Evolutionary conservation across 64 coral and sea anemone genomes (phyloP).

Genomic region (Montipora foliosa): DNA sequence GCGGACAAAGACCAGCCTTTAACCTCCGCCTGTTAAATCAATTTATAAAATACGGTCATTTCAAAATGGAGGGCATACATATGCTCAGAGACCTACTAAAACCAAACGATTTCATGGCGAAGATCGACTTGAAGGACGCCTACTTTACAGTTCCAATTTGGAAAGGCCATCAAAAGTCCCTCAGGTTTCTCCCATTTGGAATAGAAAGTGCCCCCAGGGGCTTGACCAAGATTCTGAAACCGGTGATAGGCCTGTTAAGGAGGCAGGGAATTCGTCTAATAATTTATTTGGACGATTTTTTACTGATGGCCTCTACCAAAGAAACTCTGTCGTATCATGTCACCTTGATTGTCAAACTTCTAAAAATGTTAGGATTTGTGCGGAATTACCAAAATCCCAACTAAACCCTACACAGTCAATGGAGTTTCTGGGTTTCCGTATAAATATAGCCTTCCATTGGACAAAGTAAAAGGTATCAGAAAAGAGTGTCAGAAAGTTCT

Average conservation of each 20-base stretch:
- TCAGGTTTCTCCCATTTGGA: conserved; percentile 24
- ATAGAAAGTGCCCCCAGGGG: conserved; percentile 34
- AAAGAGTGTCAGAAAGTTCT: not conserved
- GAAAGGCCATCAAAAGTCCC: conserved; percentile 15
- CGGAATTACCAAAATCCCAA: not conserved
- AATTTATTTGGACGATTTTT: not conserved
- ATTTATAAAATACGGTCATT: conserved; percentile 60
- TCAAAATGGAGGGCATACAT: conserved; percentile 67
- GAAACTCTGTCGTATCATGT: not conserved
- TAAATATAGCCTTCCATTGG: not conserved
- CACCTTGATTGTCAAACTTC: not conserved
- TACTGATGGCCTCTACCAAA: not conserved
- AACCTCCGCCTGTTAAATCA: conserved; percentile 49
- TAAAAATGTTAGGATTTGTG: not conserved
- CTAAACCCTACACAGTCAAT: not conserved
- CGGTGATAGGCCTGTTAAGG: conserved; percentile 25
- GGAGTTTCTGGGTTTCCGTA: not conserved
- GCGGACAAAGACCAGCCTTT: conserved; percentile 46
- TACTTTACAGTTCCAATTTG: conserved; percentile 23
- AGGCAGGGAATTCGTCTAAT: not conserved
- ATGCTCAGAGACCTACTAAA: conserved; percentile 59
- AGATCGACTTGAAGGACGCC: not conserved
- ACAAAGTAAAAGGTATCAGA: not conserved
- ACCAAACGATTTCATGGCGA: conserved; percentile 21
- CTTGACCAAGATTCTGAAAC: conserved; percentile 48